phyloP scores from a whole-genome alignment of 2,888 invertebrate species.

The Liodrosophila aerea region DNA sequence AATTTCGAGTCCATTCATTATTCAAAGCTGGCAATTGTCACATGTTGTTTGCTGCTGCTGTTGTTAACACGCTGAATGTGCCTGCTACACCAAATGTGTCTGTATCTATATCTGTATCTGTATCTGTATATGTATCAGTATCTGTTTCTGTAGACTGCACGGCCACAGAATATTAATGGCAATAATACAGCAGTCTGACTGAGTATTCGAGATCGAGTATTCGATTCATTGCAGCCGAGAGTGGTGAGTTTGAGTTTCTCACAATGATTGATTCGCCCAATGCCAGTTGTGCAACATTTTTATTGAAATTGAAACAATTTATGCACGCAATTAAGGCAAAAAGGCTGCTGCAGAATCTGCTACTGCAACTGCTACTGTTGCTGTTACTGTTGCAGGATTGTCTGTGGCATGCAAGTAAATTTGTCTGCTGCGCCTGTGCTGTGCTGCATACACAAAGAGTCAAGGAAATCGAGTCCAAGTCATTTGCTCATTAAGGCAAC shows the following conservation, averaged over 20 bases:
- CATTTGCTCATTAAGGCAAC: constrained; percentile 50
- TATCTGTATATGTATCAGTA: constrained; percentile 16
- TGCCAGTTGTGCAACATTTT: constrained; percentile 63
- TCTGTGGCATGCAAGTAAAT: constrained; percentile 74
- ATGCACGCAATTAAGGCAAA: constrained; percentile 73
- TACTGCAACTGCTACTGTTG: constrained; percentile 13
- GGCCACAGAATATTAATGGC: constrained; percentile 71
- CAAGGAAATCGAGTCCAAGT: constrained; percentile 3
- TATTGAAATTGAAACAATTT: constrained; percentile 75
- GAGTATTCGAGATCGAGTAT: constrained; percentile 11
- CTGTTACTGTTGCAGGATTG: constrained; percentile 6
- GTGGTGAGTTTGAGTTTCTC: constrained; percentile 53
- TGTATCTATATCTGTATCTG: constrained; percentile 29
- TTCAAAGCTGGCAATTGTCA: constrained; percentile 56
- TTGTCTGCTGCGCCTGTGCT: constrained; percentile 66
- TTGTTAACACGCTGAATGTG: constrained; percentile 70
- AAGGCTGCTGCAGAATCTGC: constrained; percentile 19
- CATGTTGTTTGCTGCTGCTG: constrained; percentile 39
- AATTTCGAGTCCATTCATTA: constrained; percentile 63
- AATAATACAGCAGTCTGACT: constrained; percentile 34
- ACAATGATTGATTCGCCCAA: constrained; percentile 65
- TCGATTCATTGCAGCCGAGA: constrained; percentile 15
- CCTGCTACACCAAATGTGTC: constrained; percentile 33
- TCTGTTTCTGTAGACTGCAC: constrained; percentile 42
- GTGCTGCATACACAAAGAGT: constrained; percentile 66